Conservation (phyloP, 2,797 vertebrate species). For the Heliangelus exortis region DNA sequence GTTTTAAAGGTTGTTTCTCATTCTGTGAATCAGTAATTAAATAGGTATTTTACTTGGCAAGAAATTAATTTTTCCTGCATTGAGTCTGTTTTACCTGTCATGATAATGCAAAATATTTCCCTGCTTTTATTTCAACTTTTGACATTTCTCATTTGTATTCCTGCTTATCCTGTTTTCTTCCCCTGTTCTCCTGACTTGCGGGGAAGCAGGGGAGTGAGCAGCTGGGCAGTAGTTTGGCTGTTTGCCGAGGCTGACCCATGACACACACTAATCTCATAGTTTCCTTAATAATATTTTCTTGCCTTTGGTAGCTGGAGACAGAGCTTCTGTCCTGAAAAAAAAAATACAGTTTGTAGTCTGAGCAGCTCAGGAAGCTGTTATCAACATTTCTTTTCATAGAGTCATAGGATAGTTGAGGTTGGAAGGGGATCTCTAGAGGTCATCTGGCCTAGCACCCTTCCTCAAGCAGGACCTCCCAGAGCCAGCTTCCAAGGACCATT, state of each 20-base stretch:
- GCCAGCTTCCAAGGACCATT: neutral
- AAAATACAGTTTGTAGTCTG: neutral
- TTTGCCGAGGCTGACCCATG: neutral
- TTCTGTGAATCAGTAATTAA: neutral
- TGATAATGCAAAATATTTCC: neutral
- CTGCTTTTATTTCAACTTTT: neutral
- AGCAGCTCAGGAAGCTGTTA: neutral
- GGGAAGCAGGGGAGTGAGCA: neutral
- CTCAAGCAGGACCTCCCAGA: neutral
- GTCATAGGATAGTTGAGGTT: neutral
- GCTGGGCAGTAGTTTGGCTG: neutral
- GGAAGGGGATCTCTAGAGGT: neutral
- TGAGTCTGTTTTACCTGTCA: neutral
- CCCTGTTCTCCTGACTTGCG: rapidly evolving
- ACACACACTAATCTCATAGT: neutral
- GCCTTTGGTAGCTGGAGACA: neutral
- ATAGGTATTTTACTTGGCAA: neutral
- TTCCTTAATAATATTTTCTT: neutral
- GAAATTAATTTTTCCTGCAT: neutral
- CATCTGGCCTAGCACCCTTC: neutral
- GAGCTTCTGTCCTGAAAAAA: neutral
- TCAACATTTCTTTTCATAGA: neutral
- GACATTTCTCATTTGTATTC: neutral
- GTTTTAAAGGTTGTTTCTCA: neutral
- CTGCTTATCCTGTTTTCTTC: neutral